Evolutionary conservation across 2,888 invertebrate species (phyloP).

Genomic region (Oligia strigilis): DNA sequence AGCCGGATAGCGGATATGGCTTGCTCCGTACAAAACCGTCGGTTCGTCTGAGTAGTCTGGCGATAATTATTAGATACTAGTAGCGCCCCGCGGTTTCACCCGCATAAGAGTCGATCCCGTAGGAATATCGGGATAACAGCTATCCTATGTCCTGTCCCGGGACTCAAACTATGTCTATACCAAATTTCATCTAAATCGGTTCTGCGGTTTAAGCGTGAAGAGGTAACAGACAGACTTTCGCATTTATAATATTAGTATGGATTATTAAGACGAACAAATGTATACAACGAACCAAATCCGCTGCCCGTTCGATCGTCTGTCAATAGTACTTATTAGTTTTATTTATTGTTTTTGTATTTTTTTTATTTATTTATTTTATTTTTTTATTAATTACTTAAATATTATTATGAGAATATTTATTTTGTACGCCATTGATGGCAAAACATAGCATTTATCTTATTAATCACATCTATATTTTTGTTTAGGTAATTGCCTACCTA

Average conservation of each 20-base stretch:
- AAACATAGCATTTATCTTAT: not conserved
- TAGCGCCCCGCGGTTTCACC: too few relatives aligned
- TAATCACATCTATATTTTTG: not conserved
- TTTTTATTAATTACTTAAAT: not conserved
- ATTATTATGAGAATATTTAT: slow-evolving; percentile 16
- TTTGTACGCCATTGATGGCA: not conserved
- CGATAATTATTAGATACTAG: not conserved
- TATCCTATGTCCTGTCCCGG: too few relatives aligned
- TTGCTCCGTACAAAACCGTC: not conserved
- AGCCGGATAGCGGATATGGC: not conserved
- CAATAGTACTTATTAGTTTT: not conserved
- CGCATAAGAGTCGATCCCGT: too few relatives aligned
- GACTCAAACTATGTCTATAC: too few relatives aligned
- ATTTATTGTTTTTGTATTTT: not conserved
- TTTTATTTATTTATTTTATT: not conserved
- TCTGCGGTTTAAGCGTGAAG: too few relatives aligned
- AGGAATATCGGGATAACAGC: too few relatives aligned
- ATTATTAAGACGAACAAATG: not conserved
- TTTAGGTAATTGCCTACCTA: too few relatives aligned
- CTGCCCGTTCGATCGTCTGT: not conserved
- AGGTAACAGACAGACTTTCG: too few relatives aligned
- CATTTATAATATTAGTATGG: too few relatives aligned
- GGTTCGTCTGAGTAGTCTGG: not conserved
- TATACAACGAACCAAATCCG: not conserved
- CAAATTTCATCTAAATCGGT: too few relatives aligned